Percentiles rank a stretch among this genome's conserved stretches.
Conservation (phyloP, 1,140 invertebrate species). For the Drosophila kepulauana region DNA sequence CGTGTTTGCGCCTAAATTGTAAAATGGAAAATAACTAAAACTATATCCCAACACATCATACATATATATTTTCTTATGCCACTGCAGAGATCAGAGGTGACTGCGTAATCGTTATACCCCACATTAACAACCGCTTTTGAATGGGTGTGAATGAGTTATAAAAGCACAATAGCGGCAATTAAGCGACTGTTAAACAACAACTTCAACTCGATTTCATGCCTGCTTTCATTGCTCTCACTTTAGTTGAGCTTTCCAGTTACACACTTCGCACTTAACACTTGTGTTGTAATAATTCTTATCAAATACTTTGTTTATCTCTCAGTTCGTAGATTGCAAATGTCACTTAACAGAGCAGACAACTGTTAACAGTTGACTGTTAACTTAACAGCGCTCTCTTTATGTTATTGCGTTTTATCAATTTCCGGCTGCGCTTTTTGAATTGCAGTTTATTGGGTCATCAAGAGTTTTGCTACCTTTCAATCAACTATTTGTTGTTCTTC, state of each 20-base stretch:
- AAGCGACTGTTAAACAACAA: neutral
- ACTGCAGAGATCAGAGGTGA: neutral
- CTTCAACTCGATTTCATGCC: neutral
- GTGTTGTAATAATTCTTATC: slow-evolving; percentile 8
- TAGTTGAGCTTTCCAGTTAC: neutral
- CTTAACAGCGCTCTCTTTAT: neutral
- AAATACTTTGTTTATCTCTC: neutral
- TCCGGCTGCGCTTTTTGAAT: neutral
- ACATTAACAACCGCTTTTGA: neutral
- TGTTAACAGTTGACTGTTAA: neutral
- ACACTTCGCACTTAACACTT: neutral
- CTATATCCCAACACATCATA: neutral
- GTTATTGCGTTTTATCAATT: neutral
- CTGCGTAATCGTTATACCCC: neutral
- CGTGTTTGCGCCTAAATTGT: slow-evolving; percentile 22
- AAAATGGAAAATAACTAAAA: neutral
- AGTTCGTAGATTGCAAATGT: neutral
- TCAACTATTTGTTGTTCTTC: slow-evolving; percentile 39
- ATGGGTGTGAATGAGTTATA: neutral
- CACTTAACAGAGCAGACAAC: neutral
- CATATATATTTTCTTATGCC: neutral
- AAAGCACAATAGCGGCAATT: slow-evolving; percentile 9
- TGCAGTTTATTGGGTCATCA: slow-evolving; percentile 19
- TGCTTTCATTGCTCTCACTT: slow-evolving; percentile 1
- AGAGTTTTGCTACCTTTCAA: slow-evolving; percentile 59